These are phyloP conservation scores for Eubasilissa regina DNA, from an alignment of 1,140 invertebrate genomes.

Conservation along the genomic window DNA sequence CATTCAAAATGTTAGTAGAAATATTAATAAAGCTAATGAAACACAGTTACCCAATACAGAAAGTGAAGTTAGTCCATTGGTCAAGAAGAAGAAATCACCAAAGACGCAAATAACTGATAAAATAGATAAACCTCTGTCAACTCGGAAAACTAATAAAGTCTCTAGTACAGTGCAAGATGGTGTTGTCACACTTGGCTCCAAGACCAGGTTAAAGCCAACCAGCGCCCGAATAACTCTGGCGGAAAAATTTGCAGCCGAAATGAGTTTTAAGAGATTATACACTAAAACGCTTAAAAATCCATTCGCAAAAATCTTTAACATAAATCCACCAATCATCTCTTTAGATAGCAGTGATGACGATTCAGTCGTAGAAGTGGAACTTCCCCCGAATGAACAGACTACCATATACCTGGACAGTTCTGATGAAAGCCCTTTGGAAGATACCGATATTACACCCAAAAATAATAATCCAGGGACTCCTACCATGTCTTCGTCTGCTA, in stretches of 20 bases:
- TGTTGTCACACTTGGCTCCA: neutral
- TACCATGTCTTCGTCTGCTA: slow-evolving; percentile 5
- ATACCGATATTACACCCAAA: neutral
- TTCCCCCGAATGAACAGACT: slow-evolving; percentile 66
- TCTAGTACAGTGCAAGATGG: neutral
- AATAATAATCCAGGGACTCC: neutral
- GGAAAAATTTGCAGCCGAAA: slow-evolving; percentile 7
- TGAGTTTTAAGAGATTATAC: slow-evolving; percentile 12
- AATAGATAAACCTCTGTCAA: too few relatives aligned
- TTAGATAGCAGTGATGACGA: slow-evolving; percentile 65
- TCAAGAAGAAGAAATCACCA: slow-evolving; percentile 3
- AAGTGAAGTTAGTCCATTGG: neutral
- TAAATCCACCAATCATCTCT: slow-evolving; percentile 27
- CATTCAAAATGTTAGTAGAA: too few relatives aligned
- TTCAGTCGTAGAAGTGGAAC: slow-evolving; percentile 66
- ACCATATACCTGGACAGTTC: slow-evolving; percentile 70
- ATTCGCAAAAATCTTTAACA: neutral
- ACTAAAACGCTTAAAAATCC: slow-evolving; percentile 26
- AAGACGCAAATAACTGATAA: neutral
- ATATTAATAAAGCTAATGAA: too few relatives aligned
- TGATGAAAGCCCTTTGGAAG: slow-evolving; percentile 62
- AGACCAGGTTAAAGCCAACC: too few relatives aligned
- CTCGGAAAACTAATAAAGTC: neutral
- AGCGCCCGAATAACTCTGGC: too few relatives aligned
- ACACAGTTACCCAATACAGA: neutral